Percentiles rank a stretch among this genome's conserved stretches.
Conservation (phyloP, 2,113 vertebrate species). For the Aphelocoma coerulescens region DNA sequence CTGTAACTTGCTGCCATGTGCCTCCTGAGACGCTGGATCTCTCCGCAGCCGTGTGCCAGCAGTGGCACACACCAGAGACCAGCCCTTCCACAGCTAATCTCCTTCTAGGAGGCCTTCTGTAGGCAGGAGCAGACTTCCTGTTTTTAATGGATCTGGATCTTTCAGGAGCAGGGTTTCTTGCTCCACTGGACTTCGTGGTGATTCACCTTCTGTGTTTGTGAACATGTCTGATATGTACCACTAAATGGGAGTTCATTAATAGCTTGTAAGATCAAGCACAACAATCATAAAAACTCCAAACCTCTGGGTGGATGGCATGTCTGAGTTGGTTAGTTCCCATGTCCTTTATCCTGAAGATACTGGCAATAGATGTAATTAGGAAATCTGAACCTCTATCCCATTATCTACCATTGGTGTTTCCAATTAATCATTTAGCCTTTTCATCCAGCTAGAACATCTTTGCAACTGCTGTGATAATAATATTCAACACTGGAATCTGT, state of each 20-base stretch:
- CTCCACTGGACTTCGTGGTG: background rate
- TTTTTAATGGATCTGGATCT: background rate
- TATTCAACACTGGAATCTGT: background rate
- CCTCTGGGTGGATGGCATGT: background rate
- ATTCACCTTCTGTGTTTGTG: background rate
- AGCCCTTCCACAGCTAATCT: background rate
- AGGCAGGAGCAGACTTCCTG: background rate
- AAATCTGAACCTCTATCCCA: background rate
- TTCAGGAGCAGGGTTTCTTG: background rate
- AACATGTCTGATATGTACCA: background rate
- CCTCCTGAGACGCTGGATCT: background rate
- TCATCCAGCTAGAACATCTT: background rate
- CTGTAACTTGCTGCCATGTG: background rate
- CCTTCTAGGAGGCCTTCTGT: background rate
- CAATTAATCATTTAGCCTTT: background rate
- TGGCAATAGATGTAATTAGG: background rate
- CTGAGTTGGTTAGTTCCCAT: background rate
- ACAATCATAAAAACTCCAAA: background rate
- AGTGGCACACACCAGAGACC: background rate
- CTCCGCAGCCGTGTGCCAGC: fast-evolving
- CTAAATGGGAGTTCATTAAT: background rate
- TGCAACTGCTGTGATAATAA: background rate
- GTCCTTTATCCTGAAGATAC: background rate
- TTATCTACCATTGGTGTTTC: background rate
- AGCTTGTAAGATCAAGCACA: background rate